phyloP scores from a whole-genome alignment of 2,113 vertebrate genomes.

The Okapia johnstoni region DNA sequence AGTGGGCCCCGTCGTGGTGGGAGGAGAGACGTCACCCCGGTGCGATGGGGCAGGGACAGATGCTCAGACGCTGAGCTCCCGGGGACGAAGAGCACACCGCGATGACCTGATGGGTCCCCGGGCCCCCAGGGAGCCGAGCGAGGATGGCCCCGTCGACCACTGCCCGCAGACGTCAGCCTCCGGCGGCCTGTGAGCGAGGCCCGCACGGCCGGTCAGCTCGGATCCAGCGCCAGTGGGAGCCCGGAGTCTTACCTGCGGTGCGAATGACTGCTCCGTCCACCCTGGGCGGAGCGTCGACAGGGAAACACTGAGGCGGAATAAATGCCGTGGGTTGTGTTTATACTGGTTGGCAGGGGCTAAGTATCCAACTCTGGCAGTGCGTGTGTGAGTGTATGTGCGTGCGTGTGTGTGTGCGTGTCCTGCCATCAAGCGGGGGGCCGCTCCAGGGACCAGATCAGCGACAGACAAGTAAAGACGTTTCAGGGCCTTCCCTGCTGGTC shows the following conservation, averaged over 20 bases:
- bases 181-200: background rate
- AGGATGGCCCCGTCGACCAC: background rate
- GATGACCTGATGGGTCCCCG: background rate
- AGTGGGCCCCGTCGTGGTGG: background rate
- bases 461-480: background rate
- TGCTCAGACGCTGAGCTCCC: background rate
- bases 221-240: background rate
- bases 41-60: background rate
- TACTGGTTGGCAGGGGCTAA: no score
- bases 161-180: background rate
- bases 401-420: background rate
- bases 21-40: background rate
- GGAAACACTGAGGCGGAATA: accelerated
- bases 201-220: background rate
- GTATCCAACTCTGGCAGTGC: no score
- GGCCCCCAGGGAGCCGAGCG: background rate
- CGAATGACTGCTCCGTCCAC: accelerated
- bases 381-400: background rate
- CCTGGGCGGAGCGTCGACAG: no score
- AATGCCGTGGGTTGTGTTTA: background rate
- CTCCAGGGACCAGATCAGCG: background rate
- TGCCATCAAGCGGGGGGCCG: background rate
- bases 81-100: background rate
- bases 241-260: background rate
- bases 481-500: background rate